Base-by-base conservation (phyloP, 2,113 vertebrate genomes). In the Grammomys surdaster region DNA sequence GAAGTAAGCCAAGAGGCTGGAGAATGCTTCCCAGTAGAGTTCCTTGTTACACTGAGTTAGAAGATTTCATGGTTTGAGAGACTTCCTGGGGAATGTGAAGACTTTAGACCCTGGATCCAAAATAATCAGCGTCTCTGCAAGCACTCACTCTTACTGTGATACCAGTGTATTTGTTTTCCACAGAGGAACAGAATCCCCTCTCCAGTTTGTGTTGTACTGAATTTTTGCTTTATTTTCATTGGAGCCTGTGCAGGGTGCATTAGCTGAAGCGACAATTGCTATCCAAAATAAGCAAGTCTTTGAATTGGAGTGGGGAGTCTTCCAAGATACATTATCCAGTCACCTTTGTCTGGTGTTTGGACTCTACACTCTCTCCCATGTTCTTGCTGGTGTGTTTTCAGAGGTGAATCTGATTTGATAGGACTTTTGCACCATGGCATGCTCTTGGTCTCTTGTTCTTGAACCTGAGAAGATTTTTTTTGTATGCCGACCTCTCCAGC, bases 201-300 rank as follows among this genome's bases (percentile, higher is more conserved):
- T 70, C 60, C 54, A 60, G 12, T 54, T 75, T 82, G 14, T 51
- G 56, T 82, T 84, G 60, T 92, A 1, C 28, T 67, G 67, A 91
- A 95, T 93, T 94, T 89, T 96, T 92, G 88, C 81, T 86, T 28
- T 97, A 22, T 96, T 96, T 95, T 95, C 33, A 70, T 97, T 97
- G 97, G 96, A 93, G 75, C 60, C 43, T 19, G 36, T n/a, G 43
- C n/a, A 48, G 56, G 54, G 60, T 48, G 78, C 67, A 89, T 16
- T 69, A 60, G 75, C 40, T 80, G 60, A 95, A 84, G 69, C 46
- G 81, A 87, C 65, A 90, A 51, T 24, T 65, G 65, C 22, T 91
- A 54, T 72, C n/a, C 88, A 94, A 92, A 95, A 93, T 77, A 92
- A 95, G 80, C 91, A 80, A 91, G 91, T 40, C 19, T 88, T 80